Percentiles rank a stretch among this genome's conserved stretches.
These are phyloP conservation scores for Habroteleia sp. DNA, from an alignment of 2,888 invertebrate species.

Conservation along the genomic window DNA sequence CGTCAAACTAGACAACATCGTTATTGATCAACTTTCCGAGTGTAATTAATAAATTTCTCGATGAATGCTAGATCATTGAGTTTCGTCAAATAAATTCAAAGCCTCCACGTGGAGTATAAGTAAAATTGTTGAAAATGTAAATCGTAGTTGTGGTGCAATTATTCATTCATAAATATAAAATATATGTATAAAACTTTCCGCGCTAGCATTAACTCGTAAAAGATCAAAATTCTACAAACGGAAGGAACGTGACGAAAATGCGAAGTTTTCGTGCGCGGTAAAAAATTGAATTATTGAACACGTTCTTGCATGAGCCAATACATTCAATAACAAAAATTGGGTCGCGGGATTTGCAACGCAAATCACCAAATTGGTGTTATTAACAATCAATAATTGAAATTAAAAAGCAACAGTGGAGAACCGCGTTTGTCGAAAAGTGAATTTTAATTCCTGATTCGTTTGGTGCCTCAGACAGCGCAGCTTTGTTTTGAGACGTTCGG, in stretches of 20 bases:
- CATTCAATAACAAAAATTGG: neutral
- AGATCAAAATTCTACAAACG: conserved; percentile 21
- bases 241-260: conserved; percentile 16
- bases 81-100: conserved; percentile 2
- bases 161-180: conserved; percentile 32
- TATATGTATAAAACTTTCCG: conserved; percentile 25
- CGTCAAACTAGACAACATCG: too few relatives aligned
- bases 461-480: conserved; percentile 5
- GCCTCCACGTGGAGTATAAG: conserved; percentile 1
- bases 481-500: conserved; percentile 28
- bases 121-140: conserved; percentile 14
- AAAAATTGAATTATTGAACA: conserved; percentile 9
- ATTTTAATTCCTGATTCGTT: conserved; percentile 20
- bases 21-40: too few relatives aligned
- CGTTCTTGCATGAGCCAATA: conserved; percentile 4
- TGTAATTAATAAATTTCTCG: too few relatives aligned
- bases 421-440: conserved; percentile 5
- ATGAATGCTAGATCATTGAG: neutral
- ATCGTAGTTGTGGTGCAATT: conserved; percentile 8
- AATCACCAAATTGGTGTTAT: conserved; percentile 1
- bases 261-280: neutral
- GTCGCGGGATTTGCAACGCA: neutral
- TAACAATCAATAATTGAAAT: neutral
- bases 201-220: conserved; percentile 8
- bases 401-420: neutral